Evolutionary conservation across 2,113 vertebrate genomes (phyloP).

Genomic region (Chloropsis hardwickii): DNA sequence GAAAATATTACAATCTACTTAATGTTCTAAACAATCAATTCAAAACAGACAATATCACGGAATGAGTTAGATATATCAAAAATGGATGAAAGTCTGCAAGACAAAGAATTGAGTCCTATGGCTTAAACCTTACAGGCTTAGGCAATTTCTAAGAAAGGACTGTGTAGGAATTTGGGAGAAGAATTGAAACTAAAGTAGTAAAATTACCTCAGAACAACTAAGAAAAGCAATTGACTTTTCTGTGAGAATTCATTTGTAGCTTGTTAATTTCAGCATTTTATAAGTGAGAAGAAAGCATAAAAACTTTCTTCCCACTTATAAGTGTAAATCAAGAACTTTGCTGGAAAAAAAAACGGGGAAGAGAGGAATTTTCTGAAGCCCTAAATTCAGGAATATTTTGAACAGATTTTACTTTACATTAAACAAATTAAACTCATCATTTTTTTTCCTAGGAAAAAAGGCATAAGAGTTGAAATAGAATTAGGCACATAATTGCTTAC

Average conservation of each 20-base stretch:
- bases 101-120: neutral
- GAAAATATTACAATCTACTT: neutral
- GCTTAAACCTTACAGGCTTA: neutral
- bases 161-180: neutral
- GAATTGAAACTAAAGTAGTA: neutral
- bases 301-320: neutral
- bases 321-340: neutral
- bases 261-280: conserved; percentile 25
- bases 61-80: neutral
- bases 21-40: neutral
- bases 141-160: neutral
- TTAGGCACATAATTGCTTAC: neutral
- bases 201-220: neutral
- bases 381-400: neutral
- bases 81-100: neutral
- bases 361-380: neutral
- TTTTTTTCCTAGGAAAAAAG: neutral
- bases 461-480: neutral
- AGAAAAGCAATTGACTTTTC: neutral
- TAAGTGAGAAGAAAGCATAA: neutral
- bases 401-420: neutral
- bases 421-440: neutral
- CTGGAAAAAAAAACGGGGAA: neutral
- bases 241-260: neutral
- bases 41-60: neutral